A percentile compares a stretch with the other conserved stretches of the same genome.
These are phyloP conservation scores for Myotis findleyi DNA, from an alignment of 2,797 vertebrate genomes.

Conservation along the genomic window DNA sequence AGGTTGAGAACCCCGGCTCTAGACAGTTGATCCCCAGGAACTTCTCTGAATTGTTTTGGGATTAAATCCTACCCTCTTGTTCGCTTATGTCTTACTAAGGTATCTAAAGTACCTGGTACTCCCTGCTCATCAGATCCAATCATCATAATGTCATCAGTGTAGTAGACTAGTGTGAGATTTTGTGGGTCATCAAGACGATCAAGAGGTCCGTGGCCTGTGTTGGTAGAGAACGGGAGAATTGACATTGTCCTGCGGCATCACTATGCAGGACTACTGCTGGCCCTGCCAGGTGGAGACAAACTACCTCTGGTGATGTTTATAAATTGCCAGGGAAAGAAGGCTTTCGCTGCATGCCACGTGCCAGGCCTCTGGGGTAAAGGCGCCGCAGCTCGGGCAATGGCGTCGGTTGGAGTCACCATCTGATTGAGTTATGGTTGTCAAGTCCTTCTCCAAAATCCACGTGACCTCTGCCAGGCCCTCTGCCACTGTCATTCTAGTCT, in stretches of 20 bases:
- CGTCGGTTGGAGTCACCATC: neutral
- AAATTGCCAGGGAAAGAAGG: neutral
- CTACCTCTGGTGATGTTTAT: neutral
- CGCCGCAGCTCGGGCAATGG: too few relatives aligned
- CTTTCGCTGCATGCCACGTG: neutral
- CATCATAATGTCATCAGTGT: neutral
- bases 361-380: neutral
- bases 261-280: neutral
- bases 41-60: neutral
- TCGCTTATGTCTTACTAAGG: neutral
- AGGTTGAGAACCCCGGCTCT: too few relatives aligned
- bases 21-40: neutral
- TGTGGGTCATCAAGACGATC: neutral
- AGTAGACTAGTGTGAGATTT: neutral
- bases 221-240: neutral
- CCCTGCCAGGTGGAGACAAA: neutral
- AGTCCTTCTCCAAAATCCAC: neutral
- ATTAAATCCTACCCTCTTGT: neutral
- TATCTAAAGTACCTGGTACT: neutral
- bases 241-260: neutral
- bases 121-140: neutral
- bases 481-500: neutral
- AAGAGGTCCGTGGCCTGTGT: neutral
- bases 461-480: neutral
- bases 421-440: neutral